phyloP scores from a whole-genome alignment of 2,113 vertebrate genomes.

The Climacteris rufus region DNA sequence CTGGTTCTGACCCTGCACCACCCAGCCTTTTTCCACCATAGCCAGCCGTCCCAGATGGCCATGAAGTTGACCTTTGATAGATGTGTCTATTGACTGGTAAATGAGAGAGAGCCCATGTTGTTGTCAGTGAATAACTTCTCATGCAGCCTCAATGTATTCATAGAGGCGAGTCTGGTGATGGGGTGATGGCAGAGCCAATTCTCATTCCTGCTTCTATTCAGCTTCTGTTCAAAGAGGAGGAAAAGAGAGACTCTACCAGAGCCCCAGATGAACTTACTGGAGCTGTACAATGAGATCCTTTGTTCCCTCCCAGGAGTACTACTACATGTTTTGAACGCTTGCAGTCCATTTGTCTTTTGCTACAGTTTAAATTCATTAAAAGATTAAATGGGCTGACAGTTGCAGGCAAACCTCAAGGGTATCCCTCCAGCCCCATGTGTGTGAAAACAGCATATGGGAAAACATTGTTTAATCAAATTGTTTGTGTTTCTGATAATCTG shows the following conservation, averaged over 20 bases:
- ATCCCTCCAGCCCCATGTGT: not conserved
- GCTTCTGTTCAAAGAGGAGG: constrained; percentile 68
- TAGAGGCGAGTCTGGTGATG: constrained; percentile 40
- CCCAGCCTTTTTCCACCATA: not conserved
- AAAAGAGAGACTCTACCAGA: constrained; percentile 52
- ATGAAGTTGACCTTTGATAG: constrained; percentile 14
- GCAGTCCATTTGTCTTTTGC: constrained; percentile 64
- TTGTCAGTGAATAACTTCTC: constrained; percentile 34
- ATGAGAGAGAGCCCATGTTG: constrained; percentile 5
- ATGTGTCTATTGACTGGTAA: not conserved
- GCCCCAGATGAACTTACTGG: constrained; percentile 58
- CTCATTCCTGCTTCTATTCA: constrained; percentile 67
- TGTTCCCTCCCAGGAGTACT: constrained; percentile 56
- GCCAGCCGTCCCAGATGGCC: constrained; percentile 11
- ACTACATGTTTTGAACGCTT: constrained; percentile 18
- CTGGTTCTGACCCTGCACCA: not conserved
- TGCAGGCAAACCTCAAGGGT: constrained; percentile 3
- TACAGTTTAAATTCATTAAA: constrained; percentile 64
- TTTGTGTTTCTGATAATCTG: not conserved
- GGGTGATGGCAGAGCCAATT: constrained; percentile 56
- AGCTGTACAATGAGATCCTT: constrained; percentile 67
- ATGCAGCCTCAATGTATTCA: constrained; percentile 50
- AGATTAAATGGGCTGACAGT: constrained; percentile 59
- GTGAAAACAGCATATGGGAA: not conserved
- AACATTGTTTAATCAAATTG: not conserved